Conservation (phyloP, 1,140 invertebrate genomes). For the Heliconius himera region DNA sequence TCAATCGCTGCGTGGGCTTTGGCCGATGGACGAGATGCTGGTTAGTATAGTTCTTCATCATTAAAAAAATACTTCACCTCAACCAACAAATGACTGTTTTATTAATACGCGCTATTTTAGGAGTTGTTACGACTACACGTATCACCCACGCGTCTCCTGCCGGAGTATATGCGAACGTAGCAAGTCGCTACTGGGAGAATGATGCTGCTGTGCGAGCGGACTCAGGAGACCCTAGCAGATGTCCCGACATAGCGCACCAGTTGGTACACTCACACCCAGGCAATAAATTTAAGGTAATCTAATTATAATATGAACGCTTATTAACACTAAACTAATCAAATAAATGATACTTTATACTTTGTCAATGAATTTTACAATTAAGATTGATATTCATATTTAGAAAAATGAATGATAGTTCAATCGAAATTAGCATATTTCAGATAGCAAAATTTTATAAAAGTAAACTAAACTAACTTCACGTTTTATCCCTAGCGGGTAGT, state of each 20-base stretch:
- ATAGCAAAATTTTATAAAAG: too few relatives aligned
- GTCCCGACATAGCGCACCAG: slow-evolving; percentile 31
- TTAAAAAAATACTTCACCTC: not conserved
- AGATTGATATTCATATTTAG: too few relatives aligned
- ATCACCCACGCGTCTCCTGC: slow-evolving; percentile 35
- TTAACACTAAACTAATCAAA: not conserved
- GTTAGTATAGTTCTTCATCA: slow-evolving; percentile 55
- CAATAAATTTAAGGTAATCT: slow-evolving; percentile 27
- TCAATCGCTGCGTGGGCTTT: slow-evolving; percentile 88
- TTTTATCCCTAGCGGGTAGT: too few relatives aligned
- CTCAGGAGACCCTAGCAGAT: slow-evolving; percentile 14
- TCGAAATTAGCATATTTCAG: too few relatives aligned
- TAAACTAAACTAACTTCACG: too few relatives aligned
- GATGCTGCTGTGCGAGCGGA: slow-evolving; percentile 16
- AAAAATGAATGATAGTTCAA: too few relatives aligned
- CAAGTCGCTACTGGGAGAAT: slow-evolving; percentile 34
- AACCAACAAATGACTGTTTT: not conserved
- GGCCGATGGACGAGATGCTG: slow-evolving; percentile 82
- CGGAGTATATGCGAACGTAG: slow-evolving; percentile 27
- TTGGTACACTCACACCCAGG: slow-evolving; percentile 30
- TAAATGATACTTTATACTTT: too few relatives aligned
- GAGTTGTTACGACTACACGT: slow-evolving; percentile 32
- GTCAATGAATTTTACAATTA: too few relatives aligned
- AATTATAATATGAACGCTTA: too few relatives aligned
- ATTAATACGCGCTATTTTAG: slow-evolving; percentile 12